Conservation (phyloP, 2,888 invertebrate species). For the Quadriops clusia region DNA sequence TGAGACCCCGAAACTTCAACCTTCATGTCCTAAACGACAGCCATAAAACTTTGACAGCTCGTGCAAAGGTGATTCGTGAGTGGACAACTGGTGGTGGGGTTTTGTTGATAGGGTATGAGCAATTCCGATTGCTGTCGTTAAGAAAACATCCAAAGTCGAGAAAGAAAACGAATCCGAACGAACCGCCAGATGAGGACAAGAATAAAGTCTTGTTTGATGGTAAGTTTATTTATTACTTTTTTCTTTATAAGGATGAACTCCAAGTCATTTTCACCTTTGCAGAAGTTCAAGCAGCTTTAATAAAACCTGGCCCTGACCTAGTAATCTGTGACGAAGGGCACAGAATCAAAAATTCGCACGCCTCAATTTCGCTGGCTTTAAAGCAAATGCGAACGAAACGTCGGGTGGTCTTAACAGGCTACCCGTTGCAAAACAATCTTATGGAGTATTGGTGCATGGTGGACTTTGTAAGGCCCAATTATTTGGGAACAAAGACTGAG, state of each 20-base stretch:
- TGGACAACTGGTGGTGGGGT: conserved; percentile 89
- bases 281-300: conserved; percentile 75
- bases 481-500: conserved; percentile 90
- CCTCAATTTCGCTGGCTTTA: conserved; percentile 88
- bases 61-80: conserved; percentile 74
- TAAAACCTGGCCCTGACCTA: conserved; percentile 85
- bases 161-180: conserved; percentile 40
- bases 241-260: background rate
- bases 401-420: conserved; percentile 91
- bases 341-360: conserved; percentile 94
- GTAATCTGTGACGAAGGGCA: conserved; percentile 97
- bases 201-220: conserved; percentile 68
- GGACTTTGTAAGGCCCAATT: conserved; percentile 95
- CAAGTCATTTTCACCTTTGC: conserved; percentile 22
- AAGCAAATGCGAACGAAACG: conserved; percentile 92
- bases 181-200: conserved; percentile 44
- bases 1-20: conserved; percentile 70
- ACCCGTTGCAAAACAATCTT: conserved; percentile 95
- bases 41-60: conserved; percentile 79
- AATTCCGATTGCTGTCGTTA: conserved; percentile 81
- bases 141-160: conserved; percentile 57
- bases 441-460: conserved; percentile 99
- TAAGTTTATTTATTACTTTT: conserved; percentile 24
- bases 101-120: conserved; percentile 91
- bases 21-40: conserved; percentile 88